Conservation (phyloP, 2,888 invertebrate genomes). For the Drosophila villosipedis region DNA sequence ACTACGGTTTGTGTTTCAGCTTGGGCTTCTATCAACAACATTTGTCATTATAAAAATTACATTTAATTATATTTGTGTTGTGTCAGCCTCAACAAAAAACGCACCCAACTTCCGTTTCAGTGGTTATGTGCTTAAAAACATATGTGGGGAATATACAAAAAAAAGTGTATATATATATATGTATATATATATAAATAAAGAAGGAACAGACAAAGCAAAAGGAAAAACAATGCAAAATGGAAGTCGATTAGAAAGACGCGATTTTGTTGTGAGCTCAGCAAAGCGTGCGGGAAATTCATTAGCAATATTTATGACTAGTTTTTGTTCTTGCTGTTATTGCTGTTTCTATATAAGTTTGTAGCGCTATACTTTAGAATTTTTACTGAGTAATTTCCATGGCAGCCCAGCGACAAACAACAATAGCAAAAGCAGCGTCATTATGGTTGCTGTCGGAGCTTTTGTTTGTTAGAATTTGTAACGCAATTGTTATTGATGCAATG, state of each 20-base stretch:
- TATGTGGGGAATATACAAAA: not conserved
- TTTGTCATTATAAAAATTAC: slow-evolving; percentile 81
- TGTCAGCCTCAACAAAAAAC: slow-evolving; percentile 51
- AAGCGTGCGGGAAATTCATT: slow-evolving; percentile 82
- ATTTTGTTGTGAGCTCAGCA: slow-evolving; percentile 66
- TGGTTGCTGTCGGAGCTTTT: slow-evolving; percentile 57
- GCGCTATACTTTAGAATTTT: slow-evolving; percentile 45
- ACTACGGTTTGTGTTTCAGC: not conserved
- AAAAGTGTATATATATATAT: not conserved
- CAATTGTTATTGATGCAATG: slow-evolving; percentile 30
- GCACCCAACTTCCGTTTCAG: slow-evolving; percentile 75
- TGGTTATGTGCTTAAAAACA: slow-evolving; percentile 16
- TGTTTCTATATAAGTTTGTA: slow-evolving; percentile 5
- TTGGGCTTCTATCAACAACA: slow-evolving; percentile 19
- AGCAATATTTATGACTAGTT: slow-evolving; percentile 78
- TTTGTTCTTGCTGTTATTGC: slow-evolving; percentile 26
- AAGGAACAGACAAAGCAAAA: slow-evolving; percentile 24
- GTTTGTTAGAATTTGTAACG: slow-evolving; percentile 53
- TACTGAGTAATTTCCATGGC: slow-evolving; percentile 73
- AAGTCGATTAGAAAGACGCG: slow-evolving; percentile 54
- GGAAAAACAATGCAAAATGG: slow-evolving; percentile 52
- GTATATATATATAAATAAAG: not conserved
- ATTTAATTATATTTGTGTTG: slow-evolving; percentile 76
- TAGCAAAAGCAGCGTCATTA: slow-evolving; percentile 52
- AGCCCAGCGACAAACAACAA: slow-evolving; percentile 31